A percentile compares a stretch with the other conserved stretches of the same genome.
Conservation (phyloP, 2,113 vertebrate genomes). For the Penelope pileata region DNA sequence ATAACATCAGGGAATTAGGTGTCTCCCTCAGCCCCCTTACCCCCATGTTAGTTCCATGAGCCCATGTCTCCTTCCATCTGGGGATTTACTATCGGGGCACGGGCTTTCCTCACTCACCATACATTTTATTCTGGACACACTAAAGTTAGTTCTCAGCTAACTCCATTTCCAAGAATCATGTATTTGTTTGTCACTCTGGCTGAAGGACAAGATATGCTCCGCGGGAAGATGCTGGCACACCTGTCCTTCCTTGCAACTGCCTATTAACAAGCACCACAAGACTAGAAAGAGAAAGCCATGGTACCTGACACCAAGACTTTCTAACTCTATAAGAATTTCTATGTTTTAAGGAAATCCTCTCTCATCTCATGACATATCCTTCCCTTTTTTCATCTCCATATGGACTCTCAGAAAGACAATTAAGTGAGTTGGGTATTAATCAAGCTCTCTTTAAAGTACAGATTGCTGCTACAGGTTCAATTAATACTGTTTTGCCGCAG, state of each 20-base stretch:
- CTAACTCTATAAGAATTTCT: not conserved
- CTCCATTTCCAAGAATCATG: not conserved
- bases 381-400: not conserved
- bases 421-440: not conserved
- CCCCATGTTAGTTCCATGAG: not conserved
- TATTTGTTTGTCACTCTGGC: not conserved
- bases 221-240: not conserved
- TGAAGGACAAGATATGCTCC: not conserved
- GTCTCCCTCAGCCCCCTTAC: not conserved
- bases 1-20: not conserved
- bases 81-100: not conserved
- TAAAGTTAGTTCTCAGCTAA: not conserved
- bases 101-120: not conserved
- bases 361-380: not conserved
- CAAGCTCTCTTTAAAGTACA: not conserved
- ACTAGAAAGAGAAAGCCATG: not conserved
- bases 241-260: not conserved
- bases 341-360: not conserved
- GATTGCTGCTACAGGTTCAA: not conserved
- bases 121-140: not conserved
- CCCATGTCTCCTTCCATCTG: not conserved
- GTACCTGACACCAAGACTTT: not conserved
- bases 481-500: not conserved
- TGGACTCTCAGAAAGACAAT: not conserved
- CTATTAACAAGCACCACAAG: not conserved